Base-by-base conservation (phyloP, 2,113 vertebrate species). In the Oncorhynchus nerka region DNA sequence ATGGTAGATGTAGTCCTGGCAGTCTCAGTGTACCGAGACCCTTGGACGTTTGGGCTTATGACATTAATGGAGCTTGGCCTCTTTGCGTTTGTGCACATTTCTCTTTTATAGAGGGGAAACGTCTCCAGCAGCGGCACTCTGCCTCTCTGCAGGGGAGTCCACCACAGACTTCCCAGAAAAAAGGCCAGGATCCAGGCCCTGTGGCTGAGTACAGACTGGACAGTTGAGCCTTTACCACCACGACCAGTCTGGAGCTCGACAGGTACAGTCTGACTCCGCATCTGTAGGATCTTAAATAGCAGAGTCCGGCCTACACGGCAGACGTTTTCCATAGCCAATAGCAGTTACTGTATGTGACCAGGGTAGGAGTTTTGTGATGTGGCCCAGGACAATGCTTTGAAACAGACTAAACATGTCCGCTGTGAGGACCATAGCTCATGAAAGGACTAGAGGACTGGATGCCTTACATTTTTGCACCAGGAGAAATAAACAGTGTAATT, bases 121-220 rank as follows among this genome's bases (percentile, higher is more conserved):
- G 55, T 89, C 85, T 92, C 90, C 85, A 86, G 88, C 83, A n/a
- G 89, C 79, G 90, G 83, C 88, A 82, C 93, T 94, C 88, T 73
- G 62, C 76, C 82, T 91, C 93, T 85, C 92, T 80, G 88, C 82
- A 82, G 91, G 91, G 91, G 34, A 77, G 80, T 86, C 48, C 76
- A 91, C 92, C 91, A 16, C 93, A 92, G 77, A 83, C 83, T 88
- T 90, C 83, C 72, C 85, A 81, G 81, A 88, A 85, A 83, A 77
- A 82, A 26, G 55, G 66, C 73, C 1, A 30, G 74, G 45, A 74
- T 81, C 78, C 6, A 51, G 68, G 65, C 68, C 55, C 24, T 65
- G 39, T n/a, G 51, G 71, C 66, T 19, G 66, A 22, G 77, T 16
- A 30, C 26, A 66, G 32, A 20, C 71, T 48, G 30, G 71, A 22